Conservation (phyloP, 2,113 vertebrate species). For the Clupea harengus region DNA sequence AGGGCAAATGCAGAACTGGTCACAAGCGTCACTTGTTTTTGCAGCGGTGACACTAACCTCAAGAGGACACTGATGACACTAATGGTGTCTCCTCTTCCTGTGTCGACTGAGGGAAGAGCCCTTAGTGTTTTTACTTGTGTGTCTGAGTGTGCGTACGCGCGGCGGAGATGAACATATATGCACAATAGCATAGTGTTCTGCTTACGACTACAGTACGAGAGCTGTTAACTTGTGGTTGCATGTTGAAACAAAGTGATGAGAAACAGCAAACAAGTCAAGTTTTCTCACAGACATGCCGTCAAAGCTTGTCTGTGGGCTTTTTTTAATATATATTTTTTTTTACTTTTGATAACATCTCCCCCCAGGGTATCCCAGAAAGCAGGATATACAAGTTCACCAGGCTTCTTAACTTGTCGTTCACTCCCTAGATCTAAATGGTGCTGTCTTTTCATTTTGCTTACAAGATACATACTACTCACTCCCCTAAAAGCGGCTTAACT, state of each 20-base stretch:
- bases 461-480: not conserved
- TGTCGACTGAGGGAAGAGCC: constrained; percentile 45
- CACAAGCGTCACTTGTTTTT: not conserved
- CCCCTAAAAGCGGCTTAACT: not conserved
- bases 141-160: not conserved
- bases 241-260: constrained; percentile 21
- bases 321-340: not conserved
- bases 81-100: constrained; percentile 52
- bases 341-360: not conserved
- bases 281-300: not conserved
- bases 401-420: not conserved
- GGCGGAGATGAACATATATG: constrained; percentile 33
- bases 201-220: not conserved
- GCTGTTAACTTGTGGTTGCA: constrained; percentile 40
- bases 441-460: not conserved
- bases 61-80: not conserved
- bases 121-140: not conserved
- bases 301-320: not conserved
- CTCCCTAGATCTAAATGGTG: not conserved
- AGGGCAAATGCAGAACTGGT: not conserved
- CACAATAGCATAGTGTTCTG: constrained; percentile 22
- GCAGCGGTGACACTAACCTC: not conserved
- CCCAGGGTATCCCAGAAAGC: not conserved
- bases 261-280: not conserved
- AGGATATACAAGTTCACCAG: not conserved